Evolutionary conservation across 2,797 vertebrate species (phyloP).

Genomic region (Craterocephalus amniculus): DNA sequence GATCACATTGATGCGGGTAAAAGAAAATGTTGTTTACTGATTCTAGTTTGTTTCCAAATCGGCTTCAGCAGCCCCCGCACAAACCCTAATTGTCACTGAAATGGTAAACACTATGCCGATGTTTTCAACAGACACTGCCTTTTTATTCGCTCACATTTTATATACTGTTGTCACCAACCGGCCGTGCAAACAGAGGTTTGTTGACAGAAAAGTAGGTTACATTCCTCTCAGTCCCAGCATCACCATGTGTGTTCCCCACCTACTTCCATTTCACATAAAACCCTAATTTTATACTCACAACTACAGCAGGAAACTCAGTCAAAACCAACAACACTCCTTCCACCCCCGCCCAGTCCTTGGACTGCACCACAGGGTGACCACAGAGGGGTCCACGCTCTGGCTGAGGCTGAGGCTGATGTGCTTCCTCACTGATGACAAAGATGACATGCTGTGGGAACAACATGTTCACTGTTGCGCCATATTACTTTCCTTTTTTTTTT

Average conservation of each 20-base stretch:
- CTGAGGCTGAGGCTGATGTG: slow-evolving; percentile 11
- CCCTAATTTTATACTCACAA: slow-evolving; percentile 72
- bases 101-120: slow-evolving; percentile 36
- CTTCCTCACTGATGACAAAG: slow-evolving; percentile 27
- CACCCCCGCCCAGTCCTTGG: slow-evolving; percentile 28
- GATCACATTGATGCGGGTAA: background rate
- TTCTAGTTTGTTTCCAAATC: background rate
- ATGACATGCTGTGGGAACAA: slow-evolving; percentile 29
- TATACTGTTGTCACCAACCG: slow-evolving; percentile 32
- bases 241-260: slow-evolving; percentile 55
- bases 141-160: slow-evolving; percentile 33
- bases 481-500: slow-evolving; percentile 31
- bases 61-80: slow-evolving; percentile 1
- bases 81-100: slow-evolving; percentile 28
- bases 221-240: slow-evolving; percentile 67
- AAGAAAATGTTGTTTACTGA: slow-evolving; percentile 15
- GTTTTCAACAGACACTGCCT: slow-evolving; percentile 26
- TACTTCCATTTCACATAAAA: slow-evolving; percentile 71
- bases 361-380: slow-evolving; percentile 54
- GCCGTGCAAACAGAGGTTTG: slow-evolving; percentile 35
- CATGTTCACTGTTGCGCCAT: slow-evolving; percentile 33
- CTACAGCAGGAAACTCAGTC: slow-evolving; percentile 83
- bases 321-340: slow-evolving; percentile 82
- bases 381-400: slow-evolving; percentile 29
- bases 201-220: slow-evolving; percentile 67